Evolutionary conservation across 2,888 invertebrate genomes (phyloP).

Genomic region (Phyto melanocephala): DNA sequence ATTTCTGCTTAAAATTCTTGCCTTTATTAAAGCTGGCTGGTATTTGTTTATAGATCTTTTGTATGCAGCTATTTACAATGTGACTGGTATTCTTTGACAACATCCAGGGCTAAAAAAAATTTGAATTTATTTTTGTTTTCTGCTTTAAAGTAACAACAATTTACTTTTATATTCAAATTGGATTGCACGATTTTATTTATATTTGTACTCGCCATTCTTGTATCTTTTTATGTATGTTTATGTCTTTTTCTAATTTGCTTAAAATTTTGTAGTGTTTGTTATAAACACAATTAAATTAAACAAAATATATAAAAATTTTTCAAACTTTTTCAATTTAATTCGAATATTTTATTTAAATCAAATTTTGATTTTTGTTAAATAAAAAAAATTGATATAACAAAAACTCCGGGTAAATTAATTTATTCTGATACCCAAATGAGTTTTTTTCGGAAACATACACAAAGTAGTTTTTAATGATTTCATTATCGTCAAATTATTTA

Average conservation of each 20-base stretch:
- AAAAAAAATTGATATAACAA: slow-evolving; percentile 5
- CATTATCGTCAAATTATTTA: neutral
- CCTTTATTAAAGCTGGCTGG: slow-evolving; percentile 67
- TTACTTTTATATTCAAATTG: slow-evolving; percentile 68
- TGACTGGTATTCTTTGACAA: slow-evolving; percentile 68
- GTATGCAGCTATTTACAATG: slow-evolving; percentile 69
- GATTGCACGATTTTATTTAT: slow-evolving; percentile 69
- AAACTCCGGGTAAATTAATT: slow-evolving; percentile 52
- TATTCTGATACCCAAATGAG: slow-evolving; percentile 9
- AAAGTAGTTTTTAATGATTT: slow-evolving; percentile 58
- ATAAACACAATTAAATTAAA: neutral
- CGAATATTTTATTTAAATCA: slow-evolving; percentile 27
- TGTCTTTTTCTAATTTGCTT: neutral
- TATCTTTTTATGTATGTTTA: neutral
- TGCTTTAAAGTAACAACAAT: neutral
- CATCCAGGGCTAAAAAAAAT: slow-evolving; percentile 67
- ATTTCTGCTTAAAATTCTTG: slow-evolving; percentile 20
- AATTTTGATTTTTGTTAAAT: slow-evolving; percentile 38
- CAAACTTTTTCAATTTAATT: slow-evolving; percentile 30
- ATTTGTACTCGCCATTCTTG: slow-evolving; percentile 67
- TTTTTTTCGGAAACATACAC: neutral
- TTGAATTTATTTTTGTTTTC: neutral
- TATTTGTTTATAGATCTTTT: slow-evolving; percentile 68
- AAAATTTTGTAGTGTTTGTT: slow-evolving; percentile 40
- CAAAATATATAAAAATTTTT: slow-evolving; percentile 18